phyloP scores from a whole-genome alignment of 2,797 vertebrate genomes.

The Malurus leucopterus region DNA sequence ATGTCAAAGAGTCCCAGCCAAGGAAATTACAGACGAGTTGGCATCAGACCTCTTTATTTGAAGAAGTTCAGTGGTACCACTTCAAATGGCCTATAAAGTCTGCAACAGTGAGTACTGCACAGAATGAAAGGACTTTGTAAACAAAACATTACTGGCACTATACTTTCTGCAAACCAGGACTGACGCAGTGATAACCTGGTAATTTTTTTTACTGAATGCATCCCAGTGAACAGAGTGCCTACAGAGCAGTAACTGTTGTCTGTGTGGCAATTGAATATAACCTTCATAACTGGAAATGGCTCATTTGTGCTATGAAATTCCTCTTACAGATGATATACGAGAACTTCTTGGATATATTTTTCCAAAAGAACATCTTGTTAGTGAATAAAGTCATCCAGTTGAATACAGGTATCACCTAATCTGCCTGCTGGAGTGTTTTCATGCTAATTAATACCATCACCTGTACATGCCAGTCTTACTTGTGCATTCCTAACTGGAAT shows the following conservation, averaged over 20 bases:
- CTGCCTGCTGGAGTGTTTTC: background rate
- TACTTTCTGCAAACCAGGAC: background rate
- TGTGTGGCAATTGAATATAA: background rate
- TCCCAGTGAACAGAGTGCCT: background rate
- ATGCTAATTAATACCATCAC: background rate
- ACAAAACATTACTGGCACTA: background rate
- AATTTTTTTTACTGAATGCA: background rate
- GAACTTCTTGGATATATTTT: background rate
- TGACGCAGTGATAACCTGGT: background rate
- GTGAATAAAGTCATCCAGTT: background rate
- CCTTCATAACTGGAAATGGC: background rate
- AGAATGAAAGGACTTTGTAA: background rate
- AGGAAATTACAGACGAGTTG: background rate
- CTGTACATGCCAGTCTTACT: background rate
- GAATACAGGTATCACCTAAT: background rate
- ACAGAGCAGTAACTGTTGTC: background rate
- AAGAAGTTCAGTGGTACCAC: background rate
- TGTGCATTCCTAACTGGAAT: background rate
- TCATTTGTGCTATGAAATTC: background rate
- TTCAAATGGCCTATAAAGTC: background rate
- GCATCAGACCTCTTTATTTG: background rate
- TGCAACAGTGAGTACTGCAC: background rate
- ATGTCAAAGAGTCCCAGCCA: background rate
- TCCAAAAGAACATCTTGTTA: background rate
- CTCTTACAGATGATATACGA: background rate